Base-by-base conservation (phyloP, 2,888 invertebrate species). In the Temnothorax rugatulus region DNA sequence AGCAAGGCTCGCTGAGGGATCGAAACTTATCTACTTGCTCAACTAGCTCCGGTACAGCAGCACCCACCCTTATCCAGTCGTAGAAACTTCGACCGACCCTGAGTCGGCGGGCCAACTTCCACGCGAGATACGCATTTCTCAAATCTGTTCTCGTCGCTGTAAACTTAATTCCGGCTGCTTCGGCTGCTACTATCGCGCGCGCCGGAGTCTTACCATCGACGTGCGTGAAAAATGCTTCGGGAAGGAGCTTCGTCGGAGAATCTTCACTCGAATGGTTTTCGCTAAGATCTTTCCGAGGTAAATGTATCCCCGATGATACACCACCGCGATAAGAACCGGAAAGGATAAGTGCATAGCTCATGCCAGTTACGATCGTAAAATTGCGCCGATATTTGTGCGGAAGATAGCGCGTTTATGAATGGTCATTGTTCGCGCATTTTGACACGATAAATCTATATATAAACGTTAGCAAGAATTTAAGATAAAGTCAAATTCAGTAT, bases 1-100 rank as follows among this genome's bases (percentile, higher is more conserved):
- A 84, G 90, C 91, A 88, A 91, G 93, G 92, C 91, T 93, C 92
- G 92, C 91, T 90, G 86, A 93, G 93, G 93, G 94, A 94, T 94
- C 94, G 93, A 94, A 94, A 94, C 94, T 94, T 94, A 94, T 94
- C 94, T 93, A 93, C 94, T 94, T 93, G 93, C 92, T 92, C 93
- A 94, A 94, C 94, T 93, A 92, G 93, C 92, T 92, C 91, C 90
- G 91, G 92, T 92, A 91, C 91, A 90, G 87, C 92, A 18, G 59
- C 79, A 90, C 91, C 91, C 89, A 88, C 87, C 93, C 92, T 93
- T 93, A 93, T 94, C 93, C 92, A 92, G 91, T 92, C 91, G 91
- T 90, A 90, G 90, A 89, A 93, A 94, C 93, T 93, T 93, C 87
- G 84, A 57, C 90, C 90, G 85, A 84, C 86, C 86, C 83, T 86